phyloP scores from a whole-genome alignment of 2,113 vertebrate species.

The Anolis carolinensis region DNA sequence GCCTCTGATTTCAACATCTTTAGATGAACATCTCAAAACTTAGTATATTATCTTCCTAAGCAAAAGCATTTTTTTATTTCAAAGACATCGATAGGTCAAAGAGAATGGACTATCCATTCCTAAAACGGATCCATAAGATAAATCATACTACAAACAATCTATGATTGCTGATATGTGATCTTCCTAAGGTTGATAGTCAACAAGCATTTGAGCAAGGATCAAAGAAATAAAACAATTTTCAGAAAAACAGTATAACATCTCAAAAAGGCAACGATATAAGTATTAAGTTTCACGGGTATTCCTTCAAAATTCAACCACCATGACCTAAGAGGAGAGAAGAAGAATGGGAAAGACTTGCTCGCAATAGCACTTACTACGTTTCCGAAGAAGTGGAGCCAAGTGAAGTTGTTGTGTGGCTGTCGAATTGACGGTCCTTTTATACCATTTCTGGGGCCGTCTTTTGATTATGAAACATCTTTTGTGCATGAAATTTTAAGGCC shows the following conservation, averaged over 20 bases:
- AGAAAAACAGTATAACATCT: neutral
- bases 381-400: neutral
- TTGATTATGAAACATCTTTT: neutral
- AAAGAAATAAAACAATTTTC: neutral
- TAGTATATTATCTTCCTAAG: neutral
- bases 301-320: neutral
- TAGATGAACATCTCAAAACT: neutral
- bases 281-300: too few relatives aligned
- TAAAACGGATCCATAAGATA: too few relatives aligned
- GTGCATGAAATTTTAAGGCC: neutral
- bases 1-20: too few relatives aligned
- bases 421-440: neutral
- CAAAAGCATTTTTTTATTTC: neutral
- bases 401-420: neutral
- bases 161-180: too few relatives aligned
- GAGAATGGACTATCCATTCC: too few relatives aligned
- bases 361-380: slow-evolving; percentile 1
- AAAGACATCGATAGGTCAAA: too few relatives aligned
- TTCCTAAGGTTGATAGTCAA: neutral
- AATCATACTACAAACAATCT: too few relatives aligned
- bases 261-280: too few relatives aligned
- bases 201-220: neutral
- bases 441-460: neutral
- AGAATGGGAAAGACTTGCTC: neutral
- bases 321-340: too few relatives aligned